Evolutionary conservation across 1,140 invertebrate genomes (phyloP).

Genomic region (Propsilocerus akamusi): DNA sequence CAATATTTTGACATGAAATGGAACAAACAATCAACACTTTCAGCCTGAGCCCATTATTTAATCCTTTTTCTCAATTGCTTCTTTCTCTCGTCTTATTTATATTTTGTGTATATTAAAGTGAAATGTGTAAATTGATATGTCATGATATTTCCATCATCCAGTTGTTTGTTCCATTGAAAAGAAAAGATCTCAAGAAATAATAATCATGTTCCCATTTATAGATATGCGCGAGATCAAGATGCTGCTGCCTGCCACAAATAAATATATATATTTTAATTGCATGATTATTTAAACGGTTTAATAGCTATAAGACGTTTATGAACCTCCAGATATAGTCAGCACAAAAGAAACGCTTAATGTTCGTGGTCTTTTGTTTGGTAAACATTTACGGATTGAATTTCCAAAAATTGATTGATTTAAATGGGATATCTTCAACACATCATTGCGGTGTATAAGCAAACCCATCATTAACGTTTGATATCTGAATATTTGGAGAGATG

Average conservation of each 20-base stretch:
- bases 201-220: not conserved
- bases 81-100: not conserved
- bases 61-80: not conserved
- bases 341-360: not conserved
- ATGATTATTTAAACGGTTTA: slow-evolving; percentile 4
- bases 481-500: too few relatives aligned
- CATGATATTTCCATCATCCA: not conserved
- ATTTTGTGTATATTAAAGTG: not conserved
- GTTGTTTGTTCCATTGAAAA: too few relatives aligned
- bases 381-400: not conserved
- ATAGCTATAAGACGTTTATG: not conserved
- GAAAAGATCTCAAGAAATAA: too few relatives aligned
- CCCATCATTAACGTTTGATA: too few relatives aligned
- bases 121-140: slow-evolving; percentile 3
- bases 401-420: too few relatives aligned
- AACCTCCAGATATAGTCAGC: not conserved
- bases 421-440: too few relatives aligned
- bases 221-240: too few relatives aligned
- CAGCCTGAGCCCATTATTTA: slow-evolving; percentile 1
- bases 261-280: not conserved
- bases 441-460: too few relatives aligned
- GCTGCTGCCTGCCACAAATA: not conserved
- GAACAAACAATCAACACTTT: slow-evolving; percentile 2
- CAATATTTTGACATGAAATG: slow-evolving; percentile 4
- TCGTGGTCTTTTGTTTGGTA: not conserved